Percentiles rank a stretch among this genome's conserved stretches.
Evolutionary conservation across 2,113 vertebrate species (phyloP).

Genomic region (Engraulis encrasicolus): DNA sequence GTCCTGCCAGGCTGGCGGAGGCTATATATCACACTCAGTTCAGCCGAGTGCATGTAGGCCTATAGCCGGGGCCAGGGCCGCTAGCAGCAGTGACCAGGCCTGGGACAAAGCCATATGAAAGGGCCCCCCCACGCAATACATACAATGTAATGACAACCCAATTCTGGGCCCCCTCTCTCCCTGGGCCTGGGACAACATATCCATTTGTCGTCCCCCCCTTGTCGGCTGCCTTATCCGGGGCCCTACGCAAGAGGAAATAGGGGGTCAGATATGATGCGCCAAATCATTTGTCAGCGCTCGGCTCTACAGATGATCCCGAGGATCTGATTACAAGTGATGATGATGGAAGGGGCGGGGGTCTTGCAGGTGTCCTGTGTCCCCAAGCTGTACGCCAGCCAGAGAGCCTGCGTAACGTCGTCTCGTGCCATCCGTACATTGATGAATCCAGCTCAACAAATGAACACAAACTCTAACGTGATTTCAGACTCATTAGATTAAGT

Average conservation of each 20-base stretch:
- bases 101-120: too few relatives aligned
- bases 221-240: too few relatives aligned
- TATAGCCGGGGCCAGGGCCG: too few relatives aligned
- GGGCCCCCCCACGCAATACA: too few relatives aligned
- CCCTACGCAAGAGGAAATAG: slow-evolving; percentile 50
- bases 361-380: slow-evolving; percentile 32
- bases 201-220: too few relatives aligned
- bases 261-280: slow-evolving; percentile 46
- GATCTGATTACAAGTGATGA: slow-evolving; percentile 51
- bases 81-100: too few relatives aligned
- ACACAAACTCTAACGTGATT: not conserved
- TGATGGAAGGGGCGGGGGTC: slow-evolving; percentile 46
- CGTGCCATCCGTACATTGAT: not conserved
- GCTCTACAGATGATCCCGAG: slow-evolving; percentile 41
- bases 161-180: too few relatives aligned
- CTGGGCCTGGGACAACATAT: too few relatives aligned
- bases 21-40: slow-evolving; percentile 55
- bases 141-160: too few relatives aligned
- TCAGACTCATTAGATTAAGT: not conserved
- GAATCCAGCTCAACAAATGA: not conserved
- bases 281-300: slow-evolving; percentile 53
- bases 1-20: slow-evolving; percentile 24
- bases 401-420: slow-evolving; percentile 22
- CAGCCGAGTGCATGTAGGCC: slow-evolving; percentile 41
- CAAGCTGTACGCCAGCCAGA: slow-evolving; percentile 15